These are phyloP conservation scores for Cricetomys ansorgei DNA, from an alignment of 2,113 vertebrate species.

Conservation along the genomic window DNA sequence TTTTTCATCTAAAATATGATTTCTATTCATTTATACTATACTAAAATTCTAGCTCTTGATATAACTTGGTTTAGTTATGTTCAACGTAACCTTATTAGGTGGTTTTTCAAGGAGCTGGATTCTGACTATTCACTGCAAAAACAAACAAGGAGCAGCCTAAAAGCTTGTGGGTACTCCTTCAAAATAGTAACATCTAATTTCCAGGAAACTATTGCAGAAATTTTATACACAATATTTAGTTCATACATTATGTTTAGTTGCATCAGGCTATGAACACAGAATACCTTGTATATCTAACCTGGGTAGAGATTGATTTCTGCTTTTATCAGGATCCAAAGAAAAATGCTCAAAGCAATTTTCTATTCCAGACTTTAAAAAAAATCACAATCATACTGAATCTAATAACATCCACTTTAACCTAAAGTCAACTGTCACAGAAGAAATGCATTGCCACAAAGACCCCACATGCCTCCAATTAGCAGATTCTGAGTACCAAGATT, in stretches of 20 bases:
- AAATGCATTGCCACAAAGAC: not conserved
- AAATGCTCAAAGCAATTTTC: not conserved
- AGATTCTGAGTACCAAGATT: not conserved
- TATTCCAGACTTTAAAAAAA: not conserved
- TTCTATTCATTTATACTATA: not conserved
- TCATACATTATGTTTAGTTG: not conserved
- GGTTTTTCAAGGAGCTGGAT: not conserved
- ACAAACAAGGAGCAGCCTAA: not conserved
- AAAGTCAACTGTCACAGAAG: not conserved
- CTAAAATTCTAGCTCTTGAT: not conserved
- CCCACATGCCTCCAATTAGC: not conserved
- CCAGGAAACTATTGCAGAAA: not conserved
- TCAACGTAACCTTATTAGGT: constrained; percentile 13
- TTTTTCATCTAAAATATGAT: not conserved
- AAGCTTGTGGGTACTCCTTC: not conserved
- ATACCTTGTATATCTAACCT: not conserved
- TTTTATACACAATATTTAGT: not conserved
- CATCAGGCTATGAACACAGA: not conserved
- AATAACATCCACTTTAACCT: not conserved
- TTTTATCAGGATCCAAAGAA: not conserved
- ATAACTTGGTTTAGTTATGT: not conserved
- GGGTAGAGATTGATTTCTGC: not conserved
- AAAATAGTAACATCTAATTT: not conserved
- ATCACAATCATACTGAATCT: not conserved
- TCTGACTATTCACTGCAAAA: not conserved